Evolutionary conservation across 2,797 vertebrate species (phyloP), one percentile per base, ranked within the genome.

Genomic region (Fundulus diaphanus): DNA sequence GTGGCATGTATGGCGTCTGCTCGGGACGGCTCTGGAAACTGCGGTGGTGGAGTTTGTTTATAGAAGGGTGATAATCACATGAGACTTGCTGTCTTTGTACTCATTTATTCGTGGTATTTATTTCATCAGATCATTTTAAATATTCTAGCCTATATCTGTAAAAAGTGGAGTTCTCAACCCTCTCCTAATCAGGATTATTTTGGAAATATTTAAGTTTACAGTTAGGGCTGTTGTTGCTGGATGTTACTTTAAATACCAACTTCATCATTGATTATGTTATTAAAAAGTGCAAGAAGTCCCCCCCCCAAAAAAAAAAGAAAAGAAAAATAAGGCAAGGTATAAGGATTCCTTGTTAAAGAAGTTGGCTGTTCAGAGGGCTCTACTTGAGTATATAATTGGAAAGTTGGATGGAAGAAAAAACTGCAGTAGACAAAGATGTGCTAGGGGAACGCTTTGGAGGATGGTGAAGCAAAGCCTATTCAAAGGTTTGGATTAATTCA

Each of bases 1-100:
- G 35, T 33, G 72, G 74, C 76, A 80, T 78, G n/a, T n/a, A 76
- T 74, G 72, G 76, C 74, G 63, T 51, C 56, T 4, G 56, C 68
- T 77, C 35, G 59, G 49, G 65, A 37, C 33, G 56, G 59, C 33
- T 70, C 72, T 69, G 57, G 35, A 72, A 85, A 76, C 35, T 48
- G 31, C 44, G 59, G 16, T 1, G 35, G 18, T 52, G 46, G 69
- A 40, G 56, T 65, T 48, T 35, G 72, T 59, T 44, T 44, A 44
- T 61, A 49, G 16, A 74, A 52, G 56, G 4, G 57, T 61, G 37
- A 70, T 33, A 56, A 56, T 40, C 13, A 76, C 56, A n/a, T 37
- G 68, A 48, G 16, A 66, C 29, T 52, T 44, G 44, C 7, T 76
- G 8, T 44, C 29, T 59, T 48, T 35, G 16, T 63, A 79, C 63